A percentile compares a stretch with the other conserved stretches of the same genome.
phyloP scores from a whole-genome alignment of 1,140 invertebrate genomes.

The Rhagoletis zephyria region DNA sequence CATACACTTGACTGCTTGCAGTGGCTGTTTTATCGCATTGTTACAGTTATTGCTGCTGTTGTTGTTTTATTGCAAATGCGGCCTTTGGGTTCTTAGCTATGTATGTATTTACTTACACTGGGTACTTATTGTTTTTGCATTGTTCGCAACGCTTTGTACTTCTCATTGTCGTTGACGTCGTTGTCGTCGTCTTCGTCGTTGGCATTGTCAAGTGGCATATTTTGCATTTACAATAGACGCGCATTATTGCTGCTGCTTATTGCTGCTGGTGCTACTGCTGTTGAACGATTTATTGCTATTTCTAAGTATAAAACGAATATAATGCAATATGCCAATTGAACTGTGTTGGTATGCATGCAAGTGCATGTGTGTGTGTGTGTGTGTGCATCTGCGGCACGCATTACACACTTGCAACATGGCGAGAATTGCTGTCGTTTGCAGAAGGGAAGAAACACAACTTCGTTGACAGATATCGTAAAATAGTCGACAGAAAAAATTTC shows the following conservation, averaged over 20 bases:
- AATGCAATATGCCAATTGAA: constrained; percentile 29
- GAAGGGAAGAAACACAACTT: not conserved
- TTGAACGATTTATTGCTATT: constrained; percentile 51
- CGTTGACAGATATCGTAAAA: constrained; percentile 40
- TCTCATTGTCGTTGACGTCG: not conserved
- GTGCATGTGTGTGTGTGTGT: not conserved
- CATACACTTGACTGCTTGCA: constrained; percentile 26
- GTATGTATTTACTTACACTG: not conserved
- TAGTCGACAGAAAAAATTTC: not conserved
- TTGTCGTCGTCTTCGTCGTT: constrained; percentile 1
- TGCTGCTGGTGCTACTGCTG: constrained; percentile 16
- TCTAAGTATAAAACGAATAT: not conserved
- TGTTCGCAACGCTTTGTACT: constrained; percentile 31
- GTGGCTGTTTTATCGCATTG: constrained; percentile 37
- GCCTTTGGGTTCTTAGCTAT: constrained; percentile 41
- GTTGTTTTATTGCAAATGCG: constrained; percentile 28
- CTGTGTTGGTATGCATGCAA: not conserved
- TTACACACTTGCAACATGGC: constrained; percentile 40
- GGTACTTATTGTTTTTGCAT: constrained; percentile 45
- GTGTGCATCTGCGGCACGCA: not conserved
- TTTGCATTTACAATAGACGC: constrained; percentile 44
- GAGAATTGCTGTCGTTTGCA: constrained; percentile 30
- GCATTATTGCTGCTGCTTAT: not conserved
- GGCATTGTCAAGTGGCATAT: constrained; percentile 49
- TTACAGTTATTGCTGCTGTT: constrained; percentile 21